These are phyloP conservation scores for Myripristis murdjan DNA, from an alignment of 2,797 vertebrate genomes.

Conservation along the genomic window DNA sequence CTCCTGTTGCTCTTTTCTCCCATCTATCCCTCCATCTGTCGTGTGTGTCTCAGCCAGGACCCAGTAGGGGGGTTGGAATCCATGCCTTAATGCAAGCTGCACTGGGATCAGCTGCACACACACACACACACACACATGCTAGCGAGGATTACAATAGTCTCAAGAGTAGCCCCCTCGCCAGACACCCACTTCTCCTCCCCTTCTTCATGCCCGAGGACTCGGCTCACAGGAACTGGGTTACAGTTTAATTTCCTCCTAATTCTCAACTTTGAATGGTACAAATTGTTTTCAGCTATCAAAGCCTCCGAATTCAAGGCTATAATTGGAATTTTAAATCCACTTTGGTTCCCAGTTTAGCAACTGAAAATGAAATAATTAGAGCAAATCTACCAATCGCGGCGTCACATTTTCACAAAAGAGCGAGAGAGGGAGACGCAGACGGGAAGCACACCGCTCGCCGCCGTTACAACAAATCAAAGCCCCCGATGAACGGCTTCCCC, in stretches of 20 bases:
- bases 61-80: conserved; percentile 72
- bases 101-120: conserved; percentile 66
- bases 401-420: conserved; percentile 25
- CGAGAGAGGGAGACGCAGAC: conserved; percentile 23
- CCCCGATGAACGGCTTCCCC: conserved; percentile 60
- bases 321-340: conserved; percentile 80
- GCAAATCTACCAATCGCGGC: conserved; percentile 61
- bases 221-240: conserved; percentile 75
- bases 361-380: conserved; percentile 80
- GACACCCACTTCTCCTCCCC: conserved; percentile 56
- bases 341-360: conserved; percentile 69
- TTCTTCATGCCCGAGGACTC: conserved; percentile 64
- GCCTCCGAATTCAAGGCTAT: conserved; percentile 69
- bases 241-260: conserved; percentile 79
- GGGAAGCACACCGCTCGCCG: conserved; percentile 48
- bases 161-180: conserved; percentile 58
- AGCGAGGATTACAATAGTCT: conserved; percentile 68
- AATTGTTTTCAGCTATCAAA: conserved; percentile 80
- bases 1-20: conserved; percentile 44
- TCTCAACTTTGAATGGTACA: conserved; percentile 75
- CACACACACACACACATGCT: conserved; percentile 30
- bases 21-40: conserved; percentile 78
- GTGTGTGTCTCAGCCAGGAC: conserved; percentile 69
- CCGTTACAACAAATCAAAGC: conserved; percentile 57
- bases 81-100: conserved; percentile 71